Base-by-base conservation (phyloP, 37 sponge, comb jelly and placozoan species). In the Cliona cf. orientalis region DNA sequence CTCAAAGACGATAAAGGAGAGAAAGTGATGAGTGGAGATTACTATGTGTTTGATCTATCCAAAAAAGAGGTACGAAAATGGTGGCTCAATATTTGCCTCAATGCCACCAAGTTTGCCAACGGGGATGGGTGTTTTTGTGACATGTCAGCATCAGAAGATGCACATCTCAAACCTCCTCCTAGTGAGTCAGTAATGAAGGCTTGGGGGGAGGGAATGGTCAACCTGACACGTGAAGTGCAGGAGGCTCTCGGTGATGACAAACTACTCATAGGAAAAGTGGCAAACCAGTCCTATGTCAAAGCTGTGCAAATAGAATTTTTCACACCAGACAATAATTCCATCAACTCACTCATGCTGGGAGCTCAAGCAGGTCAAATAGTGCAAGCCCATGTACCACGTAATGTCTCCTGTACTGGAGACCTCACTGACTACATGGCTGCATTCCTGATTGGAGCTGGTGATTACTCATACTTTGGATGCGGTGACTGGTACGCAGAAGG, bases 111-210 rank as follows among this genome's bases (percentile, higher is more conserved):
- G 55, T 80, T 26, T 65, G 71, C 69, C 69, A 31, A 28, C 42
- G 69, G 71, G 37, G 84, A 85, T 38, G 86, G 86, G 1, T 76
- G 78, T 21, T 85, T 44, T 57, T 77, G 69, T 9, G 86, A 85
- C 71, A 44, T 69, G 12, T 79, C 80, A 6, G 56, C 43, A 14
- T 9, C 29, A 4, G 35, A 34, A 14, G 56, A 49, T 22, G 45
- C 33, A 26, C 64, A 79, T 9, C 26, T 3, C 35, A 61, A 26
- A 5, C 23, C 66, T 25, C 83, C 73, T 23, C 49, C 33, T 2
- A 14, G 73, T 5, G 60, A 72, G 2, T 25, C 57, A 7, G 53
- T 57, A 68, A 55, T 11, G 63, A 55, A 81, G 32, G 62, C 74
- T 23, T 74, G 64, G 45, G 40, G 70, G 7, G 42, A 77, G 14